phyloP scores from a whole-genome alignment of 2,888 invertebrate species.

The Fabriciana adippe region DNA sequence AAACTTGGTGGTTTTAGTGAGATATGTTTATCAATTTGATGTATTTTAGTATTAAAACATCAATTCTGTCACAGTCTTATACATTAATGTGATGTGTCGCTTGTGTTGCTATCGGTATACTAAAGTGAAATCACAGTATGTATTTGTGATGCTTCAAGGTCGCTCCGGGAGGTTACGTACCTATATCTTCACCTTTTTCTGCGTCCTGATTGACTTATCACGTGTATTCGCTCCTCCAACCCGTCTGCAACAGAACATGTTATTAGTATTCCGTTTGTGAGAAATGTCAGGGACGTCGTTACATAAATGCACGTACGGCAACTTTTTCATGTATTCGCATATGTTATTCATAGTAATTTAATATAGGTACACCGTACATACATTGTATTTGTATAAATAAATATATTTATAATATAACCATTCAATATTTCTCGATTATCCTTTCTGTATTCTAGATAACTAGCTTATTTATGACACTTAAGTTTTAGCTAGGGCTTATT shows the following conservation, averaged over 20 bases:
- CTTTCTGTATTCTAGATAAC: neutral
- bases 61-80: conserved; percentile 81
- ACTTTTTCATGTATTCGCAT: neutral
- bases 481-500: neutral
- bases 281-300: conserved; percentile 4
- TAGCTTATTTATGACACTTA: neutral
- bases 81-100: conserved; percentile 56
- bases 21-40: conserved; percentile 59
- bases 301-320: neutral
- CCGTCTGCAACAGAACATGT: conserved; percentile 86
- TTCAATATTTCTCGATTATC: too few species aligned
- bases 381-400: too few species aligned
- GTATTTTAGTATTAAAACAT: conserved; percentile 59
- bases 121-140: conserved; percentile 65
- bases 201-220: conserved; percentile 85
- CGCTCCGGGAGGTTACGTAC: conserved; percentile 49
- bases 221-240: conserved; percentile 96
- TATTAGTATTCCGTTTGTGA: conserved; percentile 21
- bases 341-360: too few species aligned
- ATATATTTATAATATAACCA: too few species aligned
- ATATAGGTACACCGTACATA: too few species aligned
- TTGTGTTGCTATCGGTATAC: conserved; percentile 40
- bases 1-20: conserved; percentile 53
- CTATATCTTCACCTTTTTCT: conserved; percentile 51
- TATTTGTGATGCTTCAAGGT: conserved; percentile 52